phyloP scores from a whole-genome alignment of 2,113 vertebrate species.

The Amphiprion ocellaris region DNA sequence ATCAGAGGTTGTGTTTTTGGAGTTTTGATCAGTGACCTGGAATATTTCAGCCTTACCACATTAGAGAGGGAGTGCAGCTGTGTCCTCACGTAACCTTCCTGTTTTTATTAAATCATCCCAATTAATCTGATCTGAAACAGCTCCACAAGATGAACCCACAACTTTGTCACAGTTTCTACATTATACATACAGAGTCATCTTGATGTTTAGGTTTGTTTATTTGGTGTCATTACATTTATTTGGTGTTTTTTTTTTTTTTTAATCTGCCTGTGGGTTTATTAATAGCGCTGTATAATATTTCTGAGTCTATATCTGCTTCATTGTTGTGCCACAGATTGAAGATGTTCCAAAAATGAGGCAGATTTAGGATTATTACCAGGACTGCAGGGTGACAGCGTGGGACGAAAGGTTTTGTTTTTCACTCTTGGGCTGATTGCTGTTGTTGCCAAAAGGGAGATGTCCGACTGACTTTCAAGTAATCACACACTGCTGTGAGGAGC shows the following conservation, averaged over 20 bases:
- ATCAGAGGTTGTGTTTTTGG: conserved; percentile 70
- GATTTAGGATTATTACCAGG: conserved; percentile 89
- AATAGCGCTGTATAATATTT: neutral
- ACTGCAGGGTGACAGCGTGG: conserved; percentile 88
- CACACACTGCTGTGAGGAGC: conserved; percentile 65
- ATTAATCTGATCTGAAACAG: conserved; percentile 14
- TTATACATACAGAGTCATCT: neutral
- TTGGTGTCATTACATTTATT: neutral
- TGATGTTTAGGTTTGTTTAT: neutral
- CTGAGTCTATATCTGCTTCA: conserved; percentile 1
- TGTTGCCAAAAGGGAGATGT: conserved; percentile 73
- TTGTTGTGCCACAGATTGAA: conserved; percentile 79
- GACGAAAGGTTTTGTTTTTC: conserved; percentile 73
- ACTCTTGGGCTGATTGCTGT: conserved; percentile 59
- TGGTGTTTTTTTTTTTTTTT: neutral
- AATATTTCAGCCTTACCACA: conserved; percentile 72
- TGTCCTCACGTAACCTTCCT: conserved; percentile 77
- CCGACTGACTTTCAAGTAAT: conserved; percentile 70
- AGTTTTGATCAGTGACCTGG: conserved; percentile 81
- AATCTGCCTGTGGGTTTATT: neutral
- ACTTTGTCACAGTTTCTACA: neutral
- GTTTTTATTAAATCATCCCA: conserved; percentile 33
- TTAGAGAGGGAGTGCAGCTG: conserved; percentile 71
- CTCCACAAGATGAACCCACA: neutral
- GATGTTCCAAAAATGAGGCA: conserved; percentile 90